Percentiles rank a stretch among this genome's conserved stretches.
Conservation (phyloP, 2,113 vertebrate species). For the Nerophis ophidion region DNA sequence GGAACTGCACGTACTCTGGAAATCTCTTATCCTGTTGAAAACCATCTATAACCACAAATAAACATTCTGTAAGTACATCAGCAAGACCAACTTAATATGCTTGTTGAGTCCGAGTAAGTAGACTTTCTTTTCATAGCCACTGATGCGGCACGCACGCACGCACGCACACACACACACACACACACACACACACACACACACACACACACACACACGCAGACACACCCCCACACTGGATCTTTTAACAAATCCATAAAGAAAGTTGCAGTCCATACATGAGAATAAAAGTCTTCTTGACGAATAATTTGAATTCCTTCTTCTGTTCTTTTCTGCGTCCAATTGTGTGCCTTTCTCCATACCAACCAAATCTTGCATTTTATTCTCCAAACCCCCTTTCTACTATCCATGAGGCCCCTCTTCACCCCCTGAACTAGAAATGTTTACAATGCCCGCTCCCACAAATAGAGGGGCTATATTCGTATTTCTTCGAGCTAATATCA, state of each 20-base stretch:
- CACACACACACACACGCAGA: constrained; percentile 24
- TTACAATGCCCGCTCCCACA: constrained; percentile 4
- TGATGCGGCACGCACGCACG: constrained; percentile 44
- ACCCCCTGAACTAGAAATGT: constrained; percentile 18
- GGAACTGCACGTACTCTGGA: background rate
- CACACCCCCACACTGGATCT: constrained; percentile 19
- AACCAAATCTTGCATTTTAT: background rate
- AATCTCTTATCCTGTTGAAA: background rate
- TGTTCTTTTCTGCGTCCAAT: constrained; percentile 18
- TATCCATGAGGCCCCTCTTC: background rate
- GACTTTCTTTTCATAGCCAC: constrained; percentile 50
- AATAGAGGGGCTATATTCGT: no score
- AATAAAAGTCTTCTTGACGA: constrained; percentile 41
- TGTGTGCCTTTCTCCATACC: constrained; percentile 14
- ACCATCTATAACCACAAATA: background rate
- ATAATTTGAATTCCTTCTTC: constrained; percentile 30
- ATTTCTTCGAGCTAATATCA: background rate
- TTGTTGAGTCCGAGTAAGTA: constrained; percentile 3
- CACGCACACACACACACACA: background rate
- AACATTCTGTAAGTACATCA: background rate
- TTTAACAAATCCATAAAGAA: constrained; percentile 39
- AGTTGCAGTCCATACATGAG: constrained; percentile 29
- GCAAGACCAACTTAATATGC: background rate
- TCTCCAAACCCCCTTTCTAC: background rate
- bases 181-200: constrained; percentile 19